A percentile compares a stretch with the other conserved stretches of the same genome.
Conservation (phyloP, 2,888 invertebrate species). For the Andrena hattorfiana region DNA sequence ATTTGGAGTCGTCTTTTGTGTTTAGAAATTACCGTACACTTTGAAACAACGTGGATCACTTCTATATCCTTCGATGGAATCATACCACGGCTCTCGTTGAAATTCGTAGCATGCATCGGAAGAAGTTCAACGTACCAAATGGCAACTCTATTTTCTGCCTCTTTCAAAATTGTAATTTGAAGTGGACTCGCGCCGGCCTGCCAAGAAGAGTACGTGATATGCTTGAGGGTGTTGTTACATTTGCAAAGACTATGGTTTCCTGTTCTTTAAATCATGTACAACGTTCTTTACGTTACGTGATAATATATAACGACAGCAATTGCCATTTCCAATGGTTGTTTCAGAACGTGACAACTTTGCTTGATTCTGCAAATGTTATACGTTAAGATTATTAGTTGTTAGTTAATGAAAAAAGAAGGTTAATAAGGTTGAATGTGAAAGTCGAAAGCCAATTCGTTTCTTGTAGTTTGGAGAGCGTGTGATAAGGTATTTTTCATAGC, state of each 20-base stretch:
- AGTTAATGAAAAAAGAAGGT: too few species aligned
- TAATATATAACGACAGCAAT: too few species aligned
- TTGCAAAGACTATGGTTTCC: conserved; percentile 18
- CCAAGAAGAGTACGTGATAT: not conserved
- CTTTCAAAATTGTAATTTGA: conserved; percentile 28
- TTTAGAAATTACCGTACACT: not conserved
- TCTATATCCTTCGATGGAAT: not conserved
- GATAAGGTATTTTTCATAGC: too few species aligned
- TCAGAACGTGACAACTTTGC: too few species aligned
- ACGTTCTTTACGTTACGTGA: not conserved
- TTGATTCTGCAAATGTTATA: too few species aligned
- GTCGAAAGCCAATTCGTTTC: too few species aligned
- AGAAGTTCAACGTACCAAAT: conserved; percentile 26
- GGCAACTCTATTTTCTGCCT: not conserved
- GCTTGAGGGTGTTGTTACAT: not conserved
- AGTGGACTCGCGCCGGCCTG: not conserved
- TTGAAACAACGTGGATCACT: not conserved
- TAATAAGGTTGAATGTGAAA: too few species aligned
- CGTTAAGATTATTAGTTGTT: too few species aligned
- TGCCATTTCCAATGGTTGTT: too few species aligned
- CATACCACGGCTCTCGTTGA: not conserved
- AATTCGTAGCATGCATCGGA: not conserved
- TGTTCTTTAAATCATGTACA: not conserved
- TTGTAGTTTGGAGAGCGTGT: too few species aligned
- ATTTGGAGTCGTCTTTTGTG: not conserved